phyloP scores from a whole-genome alignment of 1,140 invertebrate species.

The Latrodectus geometricus region DNA sequence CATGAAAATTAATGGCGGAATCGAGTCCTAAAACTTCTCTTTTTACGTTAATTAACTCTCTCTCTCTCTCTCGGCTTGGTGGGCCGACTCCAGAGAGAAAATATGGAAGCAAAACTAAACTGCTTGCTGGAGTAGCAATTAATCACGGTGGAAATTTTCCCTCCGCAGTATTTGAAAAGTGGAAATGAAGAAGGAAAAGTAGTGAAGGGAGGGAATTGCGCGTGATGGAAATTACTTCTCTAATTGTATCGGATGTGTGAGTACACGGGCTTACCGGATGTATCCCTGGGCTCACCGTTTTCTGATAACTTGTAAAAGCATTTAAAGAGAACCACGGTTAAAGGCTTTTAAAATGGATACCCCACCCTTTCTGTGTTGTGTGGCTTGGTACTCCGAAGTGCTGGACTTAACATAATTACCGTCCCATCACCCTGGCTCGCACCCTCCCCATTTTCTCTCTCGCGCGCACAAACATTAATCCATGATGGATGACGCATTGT shows the following conservation, averaged over 20 bases:
- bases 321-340: conserved; percentile 52
- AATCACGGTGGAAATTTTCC: conserved; percentile 48
- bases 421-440: background rate
- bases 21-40: conserved; percentile 35
- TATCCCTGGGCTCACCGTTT: conserved; percentile 25
- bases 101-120: conserved; percentile 30
- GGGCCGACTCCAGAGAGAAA: background rate
- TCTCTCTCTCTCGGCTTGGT: background rate
- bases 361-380: conserved; percentile 44
- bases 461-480: conserved; percentile 59
- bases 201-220: background rate
- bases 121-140: conserved; percentile 24
- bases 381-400: conserved; percentile 12
- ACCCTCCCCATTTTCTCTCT: background rate
- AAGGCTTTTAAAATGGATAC: conserved; percentile 54
- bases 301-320: conserved; percentile 58
- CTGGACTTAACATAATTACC: conserved; percentile 59
- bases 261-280: conserved; percentile 37
- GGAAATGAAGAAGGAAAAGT: conserved; percentile 6
- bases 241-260: conserved; percentile 58
- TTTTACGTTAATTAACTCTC: conserved; percentile 58
- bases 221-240: conserved; percentile 51
- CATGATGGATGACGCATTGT: conserved; percentile 57
- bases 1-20: conserved; percentile 52
- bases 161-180: conserved; percentile 26